phyloP scores from a whole-genome alignment of 2,113 vertebrate species.

The Himantopus leucocephalus region DNA sequence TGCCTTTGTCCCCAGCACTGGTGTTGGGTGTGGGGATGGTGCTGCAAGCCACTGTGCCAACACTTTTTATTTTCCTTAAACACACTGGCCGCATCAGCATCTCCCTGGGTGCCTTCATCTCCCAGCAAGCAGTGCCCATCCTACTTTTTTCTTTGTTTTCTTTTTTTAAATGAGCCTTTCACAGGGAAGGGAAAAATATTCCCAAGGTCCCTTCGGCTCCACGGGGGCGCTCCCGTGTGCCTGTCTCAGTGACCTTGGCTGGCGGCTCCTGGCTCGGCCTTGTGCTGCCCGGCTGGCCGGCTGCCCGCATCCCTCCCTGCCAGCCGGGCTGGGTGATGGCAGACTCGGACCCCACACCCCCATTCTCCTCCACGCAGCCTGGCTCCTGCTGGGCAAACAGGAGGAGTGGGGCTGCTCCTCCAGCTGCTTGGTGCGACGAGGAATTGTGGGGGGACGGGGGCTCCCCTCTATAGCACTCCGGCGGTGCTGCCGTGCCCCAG shows the following conservation, averaged over 20 bases:
- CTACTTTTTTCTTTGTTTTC: not conserved
- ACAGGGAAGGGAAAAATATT: not conserved
- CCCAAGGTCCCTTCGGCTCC: constrained; percentile 8
- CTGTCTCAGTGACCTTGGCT: not conserved
- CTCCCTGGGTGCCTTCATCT: not conserved
- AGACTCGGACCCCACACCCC: not conserved
- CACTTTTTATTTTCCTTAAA: not conserved
- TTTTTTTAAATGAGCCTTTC: not conserved
- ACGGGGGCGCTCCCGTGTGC: fast-evolving
- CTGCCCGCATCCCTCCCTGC: not conserved
- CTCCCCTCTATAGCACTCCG: fast-evolving
- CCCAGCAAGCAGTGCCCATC: not conserved
- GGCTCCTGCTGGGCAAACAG: not conserved
- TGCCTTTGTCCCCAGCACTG: not conserved
- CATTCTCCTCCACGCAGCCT: fast-evolving
- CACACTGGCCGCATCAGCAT: fast-evolving
- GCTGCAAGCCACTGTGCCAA: not conserved
- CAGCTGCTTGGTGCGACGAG: not conserved
- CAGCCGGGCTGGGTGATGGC: fast-evolving
- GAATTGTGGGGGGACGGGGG: fast-evolving
- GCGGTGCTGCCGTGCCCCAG: not conserved
- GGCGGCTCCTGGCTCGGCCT: fast-evolving
- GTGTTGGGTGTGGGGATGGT: not conserved
- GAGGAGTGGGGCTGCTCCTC: not conserved
- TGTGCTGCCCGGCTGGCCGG: fast-evolving